A percentile compares a stretch with the other conserved stretches of the same genome.
These are phyloP conservation scores for Drosophila pandora DNA, from an alignment of 1,140 invertebrate species.

Conservation along the genomic window DNA sequence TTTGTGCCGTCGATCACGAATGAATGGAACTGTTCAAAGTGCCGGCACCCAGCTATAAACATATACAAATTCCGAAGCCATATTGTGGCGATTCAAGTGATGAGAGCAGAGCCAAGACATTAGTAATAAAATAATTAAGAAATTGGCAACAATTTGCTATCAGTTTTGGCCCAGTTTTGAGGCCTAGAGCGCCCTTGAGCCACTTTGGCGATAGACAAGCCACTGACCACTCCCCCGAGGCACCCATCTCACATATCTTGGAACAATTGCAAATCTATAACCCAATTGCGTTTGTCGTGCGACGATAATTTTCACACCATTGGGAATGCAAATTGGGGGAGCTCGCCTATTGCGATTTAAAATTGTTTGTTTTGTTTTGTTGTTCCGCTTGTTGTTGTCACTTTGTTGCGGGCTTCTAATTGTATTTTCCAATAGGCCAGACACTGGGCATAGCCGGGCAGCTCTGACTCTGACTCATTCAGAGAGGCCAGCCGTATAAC, in stretches of 20 bases:
- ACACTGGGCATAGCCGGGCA: neutral
- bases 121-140: too few species aligned
- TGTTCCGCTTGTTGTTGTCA: constrained; percentile 1
- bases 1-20: constrained; percentile 29
- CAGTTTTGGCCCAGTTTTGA: constrained; percentile 7
- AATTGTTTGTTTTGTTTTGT: constrained; percentile 30
- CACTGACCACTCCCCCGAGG: constrained; percentile 24
- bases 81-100: constrained; percentile 40
- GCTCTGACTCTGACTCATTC: too few species aligned
- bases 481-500: neutral
- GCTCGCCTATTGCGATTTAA: constrained; percentile 63
- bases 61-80: constrained; percentile 58
- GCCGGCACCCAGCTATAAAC: constrained; percentile 40
- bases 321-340: constrained; percentile 48
- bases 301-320: constrained; percentile 70
- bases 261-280: constrained; percentile 38
- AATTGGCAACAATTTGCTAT: constrained; percentile 9
- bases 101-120: too few species aligned
- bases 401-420: constrained; percentile 48
- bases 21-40: constrained; percentile 45
- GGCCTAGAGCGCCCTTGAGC: constrained; percentile 18
- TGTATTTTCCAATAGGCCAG: constrained; percentile 53
- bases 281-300: constrained; percentile 62
- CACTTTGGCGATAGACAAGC: constrained; percentile 22
- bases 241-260: constrained; percentile 10